Evolutionary conservation across 2,113 vertebrate genomes (phyloP).

Genomic region (Silurus asotus): DNA sequence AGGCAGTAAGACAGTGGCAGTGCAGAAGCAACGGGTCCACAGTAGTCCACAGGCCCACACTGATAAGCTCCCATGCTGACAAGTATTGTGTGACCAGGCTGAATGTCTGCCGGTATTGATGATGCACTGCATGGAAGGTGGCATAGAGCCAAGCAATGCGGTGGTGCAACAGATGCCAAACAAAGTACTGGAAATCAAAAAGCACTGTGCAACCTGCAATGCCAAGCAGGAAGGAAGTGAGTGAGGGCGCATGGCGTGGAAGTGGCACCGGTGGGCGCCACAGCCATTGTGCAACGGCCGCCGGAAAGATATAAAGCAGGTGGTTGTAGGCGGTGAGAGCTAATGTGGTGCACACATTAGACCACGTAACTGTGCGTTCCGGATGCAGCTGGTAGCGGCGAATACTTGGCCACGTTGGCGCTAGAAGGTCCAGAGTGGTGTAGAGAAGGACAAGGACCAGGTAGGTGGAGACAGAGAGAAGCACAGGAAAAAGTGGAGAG

Average conservation of each 20-base stretch:
- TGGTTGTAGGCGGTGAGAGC: constrained; percentile 75
- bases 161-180: constrained; percentile 80
- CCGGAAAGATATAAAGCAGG: constrained; percentile 76
- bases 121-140: constrained; percentile 78
- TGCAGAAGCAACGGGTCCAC: constrained; percentile 74
- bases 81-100: constrained; percentile 78
- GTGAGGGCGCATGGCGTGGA: constrained; percentile 68
- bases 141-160: constrained; percentile 75
- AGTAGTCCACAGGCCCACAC: constrained; percentile 77
- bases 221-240: constrained; percentile 71
- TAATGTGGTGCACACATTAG: constrained; percentile 69
- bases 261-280: constrained; percentile 75
- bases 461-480: constrained; percentile 74
- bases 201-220: constrained; percentile 76
- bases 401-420: constrained; percentile 71
- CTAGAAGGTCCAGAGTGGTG: constrained; percentile 74
- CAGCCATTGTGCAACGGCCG: constrained; percentile 75
- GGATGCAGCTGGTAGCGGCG: constrained; percentile 74
- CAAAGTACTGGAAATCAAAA: constrained; percentile 81
- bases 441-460: constrained; percentile 70
- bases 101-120: constrained; percentile 76
- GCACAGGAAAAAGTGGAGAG: constrained; percentile 75
- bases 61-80: constrained; percentile 78
- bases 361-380: constrained; percentile 65
- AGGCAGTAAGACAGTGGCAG: constrained; percentile 77